These are phyloP conservation scores for Dromas ardeola DNA, from an alignment of 2,113 vertebrate species.

Conservation along the genomic window DNA sequence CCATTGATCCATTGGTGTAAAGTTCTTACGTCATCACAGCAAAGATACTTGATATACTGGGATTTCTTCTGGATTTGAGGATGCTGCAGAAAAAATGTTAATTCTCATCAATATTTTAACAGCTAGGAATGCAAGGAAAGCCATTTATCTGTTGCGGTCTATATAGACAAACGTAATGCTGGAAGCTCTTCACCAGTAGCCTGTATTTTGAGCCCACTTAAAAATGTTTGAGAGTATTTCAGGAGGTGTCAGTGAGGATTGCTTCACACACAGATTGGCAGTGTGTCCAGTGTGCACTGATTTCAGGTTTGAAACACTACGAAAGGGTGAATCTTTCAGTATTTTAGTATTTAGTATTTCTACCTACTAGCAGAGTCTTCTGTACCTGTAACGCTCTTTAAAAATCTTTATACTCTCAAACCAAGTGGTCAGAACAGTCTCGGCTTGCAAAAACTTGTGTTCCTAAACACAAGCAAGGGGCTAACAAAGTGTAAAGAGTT, in stretches of 20 bases:
- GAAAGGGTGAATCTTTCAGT: background rate
- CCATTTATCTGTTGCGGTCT: background rate
- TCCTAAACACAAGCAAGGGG: background rate
- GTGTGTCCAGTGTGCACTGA: background rate
- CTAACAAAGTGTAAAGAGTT: background rate
- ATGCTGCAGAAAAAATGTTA: conserved; percentile 77
- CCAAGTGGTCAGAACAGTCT: background rate
- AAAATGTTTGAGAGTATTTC: background rate
- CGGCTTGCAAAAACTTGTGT: background rate
- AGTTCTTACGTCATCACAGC: conserved; percentile 95
- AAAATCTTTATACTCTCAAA: background rate
- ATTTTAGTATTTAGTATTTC: background rate
- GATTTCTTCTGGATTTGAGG: conserved; percentile 99
- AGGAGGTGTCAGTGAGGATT: background rate
- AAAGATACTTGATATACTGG: conserved; percentile 97
- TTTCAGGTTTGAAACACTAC: background rate
- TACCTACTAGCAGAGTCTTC: background rate
- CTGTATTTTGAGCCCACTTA: background rate
- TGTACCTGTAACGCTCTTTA: background rate
- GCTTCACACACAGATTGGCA: background rate
- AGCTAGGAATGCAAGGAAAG: background rate
- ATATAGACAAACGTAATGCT: background rate
- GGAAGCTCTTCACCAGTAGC: background rate
- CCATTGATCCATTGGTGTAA: conserved; percentile 98
- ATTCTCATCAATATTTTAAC: background rate